phyloP scores from a whole-genome alignment of 1,140 invertebrate species.

The Heliconius congener region DNA sequence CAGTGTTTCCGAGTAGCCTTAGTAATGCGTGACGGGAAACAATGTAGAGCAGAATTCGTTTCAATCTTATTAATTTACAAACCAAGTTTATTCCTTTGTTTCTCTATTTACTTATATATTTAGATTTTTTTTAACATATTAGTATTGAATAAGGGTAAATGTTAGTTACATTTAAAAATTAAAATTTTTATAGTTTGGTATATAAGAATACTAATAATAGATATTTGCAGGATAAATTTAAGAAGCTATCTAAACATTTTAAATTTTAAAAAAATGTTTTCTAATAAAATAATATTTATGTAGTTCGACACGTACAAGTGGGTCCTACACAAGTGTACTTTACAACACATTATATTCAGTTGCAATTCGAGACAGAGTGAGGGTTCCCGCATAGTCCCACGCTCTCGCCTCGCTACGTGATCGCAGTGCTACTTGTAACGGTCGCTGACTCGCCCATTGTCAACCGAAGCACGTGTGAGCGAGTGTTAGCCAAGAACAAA shows the following conservation, averaged over 20 bases:
- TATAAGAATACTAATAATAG: too few species aligned
- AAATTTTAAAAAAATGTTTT: too few species aligned
- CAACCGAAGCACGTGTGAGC: slow-evolving; percentile 63
- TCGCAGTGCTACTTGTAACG: slow-evolving; percentile 50
- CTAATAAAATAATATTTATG: neutral
- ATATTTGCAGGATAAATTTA: too few species aligned
- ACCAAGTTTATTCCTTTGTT: neutral
- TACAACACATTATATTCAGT: slow-evolving; percentile 16
- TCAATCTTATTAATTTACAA: slow-evolving; percentile 16
- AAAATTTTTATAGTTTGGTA: too few species aligned
- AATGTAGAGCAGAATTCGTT: slow-evolving; percentile 33
- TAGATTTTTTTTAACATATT: too few species aligned
- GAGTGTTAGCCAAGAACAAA: slow-evolving; percentile 44
- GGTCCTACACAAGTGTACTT: slow-evolving; percentile 9
- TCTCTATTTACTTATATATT: neutral
- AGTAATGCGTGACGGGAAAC: slow-evolving; percentile 28
- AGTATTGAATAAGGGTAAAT: too few species aligned
- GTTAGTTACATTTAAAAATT: too few species aligned
- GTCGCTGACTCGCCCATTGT: slow-evolving; percentile 50
- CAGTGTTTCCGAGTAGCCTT: slow-evolving; percentile 13
- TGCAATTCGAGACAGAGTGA: slow-evolving; percentile 52
- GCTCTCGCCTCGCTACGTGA: slow-evolving; percentile 52
- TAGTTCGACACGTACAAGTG: slow-evolving; percentile 21
- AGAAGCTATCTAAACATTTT: too few species aligned
- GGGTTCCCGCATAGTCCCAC: slow-evolving; percentile 70